Evolutionary conservation across 2,888 invertebrate species (phyloP).

Genomic region (Andrena camellia): DNA sequence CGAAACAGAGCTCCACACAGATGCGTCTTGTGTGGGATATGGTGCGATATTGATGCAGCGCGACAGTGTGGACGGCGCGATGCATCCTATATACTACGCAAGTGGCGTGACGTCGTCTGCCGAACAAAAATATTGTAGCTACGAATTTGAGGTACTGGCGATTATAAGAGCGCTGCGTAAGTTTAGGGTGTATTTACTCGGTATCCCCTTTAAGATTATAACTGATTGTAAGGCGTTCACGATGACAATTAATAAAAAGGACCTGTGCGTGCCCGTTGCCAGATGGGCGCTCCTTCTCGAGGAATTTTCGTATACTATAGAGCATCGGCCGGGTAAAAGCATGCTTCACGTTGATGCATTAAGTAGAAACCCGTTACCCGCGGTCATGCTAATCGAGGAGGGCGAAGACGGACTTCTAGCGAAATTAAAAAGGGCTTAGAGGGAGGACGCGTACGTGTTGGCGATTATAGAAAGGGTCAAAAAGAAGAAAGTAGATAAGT

Average conservation of each 20-base stretch:
- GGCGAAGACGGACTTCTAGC: not conserved
- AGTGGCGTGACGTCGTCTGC: not conserved
- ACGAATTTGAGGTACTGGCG: conserved; percentile 34
- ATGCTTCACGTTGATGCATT: too few species aligned
- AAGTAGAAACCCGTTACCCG: too few species aligned
- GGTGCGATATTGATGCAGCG: conserved; percentile 34
- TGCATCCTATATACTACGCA: conserved; percentile 32
- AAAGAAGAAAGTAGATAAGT: too few species aligned
- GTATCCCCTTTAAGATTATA: conserved; percentile 18
- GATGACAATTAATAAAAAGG: conserved; percentile 55
- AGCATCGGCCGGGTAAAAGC: too few species aligned
- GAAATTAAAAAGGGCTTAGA: not conserved
- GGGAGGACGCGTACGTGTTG: too few species aligned
- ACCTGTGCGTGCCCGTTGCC: conserved; percentile 19
- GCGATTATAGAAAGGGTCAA: too few species aligned
- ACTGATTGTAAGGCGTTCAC: conserved; percentile 60
- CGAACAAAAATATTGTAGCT: conserved; percentile 25
- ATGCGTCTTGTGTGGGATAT: not conserved
- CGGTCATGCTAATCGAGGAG: too few species aligned
- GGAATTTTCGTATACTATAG: too few species aligned
- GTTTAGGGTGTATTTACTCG: conserved; percentile 24
- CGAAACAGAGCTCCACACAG: not conserved
- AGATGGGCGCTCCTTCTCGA: not conserved
- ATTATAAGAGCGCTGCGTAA: not conserved
- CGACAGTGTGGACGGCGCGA: not conserved